These are phyloP conservation scores for Cheilinus undulatus DNA, from an alignment of 2,113 vertebrate species.

Conservation along the genomic window DNA sequence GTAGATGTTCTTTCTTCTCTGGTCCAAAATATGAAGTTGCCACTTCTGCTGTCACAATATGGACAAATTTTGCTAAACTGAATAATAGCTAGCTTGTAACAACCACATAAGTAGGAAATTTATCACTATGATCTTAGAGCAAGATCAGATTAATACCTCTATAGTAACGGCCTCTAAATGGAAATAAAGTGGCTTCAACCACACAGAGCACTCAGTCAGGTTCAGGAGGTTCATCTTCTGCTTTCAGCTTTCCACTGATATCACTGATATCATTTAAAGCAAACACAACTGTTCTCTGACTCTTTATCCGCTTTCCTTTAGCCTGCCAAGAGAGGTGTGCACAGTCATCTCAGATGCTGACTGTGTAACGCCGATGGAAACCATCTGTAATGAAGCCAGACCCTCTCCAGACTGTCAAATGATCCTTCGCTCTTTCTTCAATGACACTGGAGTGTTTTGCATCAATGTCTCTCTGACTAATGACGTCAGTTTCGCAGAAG, in stretches of 20 bases:
- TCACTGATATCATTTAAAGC: neutral
- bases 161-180: neutral
- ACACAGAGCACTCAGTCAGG: neutral
- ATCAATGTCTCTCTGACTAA: constrained; percentile 93
- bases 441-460: constrained; percentile 90
- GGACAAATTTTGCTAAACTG: no score
- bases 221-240: neutral
- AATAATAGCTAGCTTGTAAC: neutral
- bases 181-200: neutral
- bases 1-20: no score
- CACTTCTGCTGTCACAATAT: neutral
- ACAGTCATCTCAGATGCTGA: constrained; percentile 90
- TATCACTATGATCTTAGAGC: no score
- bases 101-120: no score
- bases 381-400: constrained; percentile 83
- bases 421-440: constrained; percentile 90
- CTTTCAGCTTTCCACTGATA: neutral
- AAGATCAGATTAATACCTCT: neutral
- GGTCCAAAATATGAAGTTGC: no score
- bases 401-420: constrained; percentile 90
- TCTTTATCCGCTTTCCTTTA: constrained; percentile 55
- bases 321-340: constrained; percentile 91
- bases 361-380: constrained; percentile 85
- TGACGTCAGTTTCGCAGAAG: constrained; percentile 88
- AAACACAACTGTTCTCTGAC: neutral